Percentiles rank a stretch among this genome's conserved stretches.
Evolutionary conservation across 2,888 invertebrate species (phyloP).

Genomic region (Scaptomyza cyrtandrae): DNA sequence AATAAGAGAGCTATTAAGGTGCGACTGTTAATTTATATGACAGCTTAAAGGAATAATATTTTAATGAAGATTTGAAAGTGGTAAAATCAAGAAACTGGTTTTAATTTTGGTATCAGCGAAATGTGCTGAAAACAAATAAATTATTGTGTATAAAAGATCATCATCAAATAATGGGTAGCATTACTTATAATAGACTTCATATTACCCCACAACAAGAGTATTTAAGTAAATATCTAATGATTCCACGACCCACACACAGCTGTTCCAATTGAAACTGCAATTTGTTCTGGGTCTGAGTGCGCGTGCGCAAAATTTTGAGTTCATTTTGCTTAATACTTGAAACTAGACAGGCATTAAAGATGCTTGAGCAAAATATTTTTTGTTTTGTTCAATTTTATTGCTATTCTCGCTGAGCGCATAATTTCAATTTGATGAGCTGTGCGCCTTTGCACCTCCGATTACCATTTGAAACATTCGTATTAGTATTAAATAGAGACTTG

Average conservation of each 20-base stretch:
- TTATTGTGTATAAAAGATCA: neutral
- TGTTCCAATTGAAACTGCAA: slow-evolving; percentile 33
- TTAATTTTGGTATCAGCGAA: neutral
- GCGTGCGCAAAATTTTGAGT: slow-evolving; percentile 30
- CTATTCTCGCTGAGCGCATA: slow-evolving; percentile 25
- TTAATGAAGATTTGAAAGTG: neutral
- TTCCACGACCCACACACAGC: slow-evolving; percentile 15
- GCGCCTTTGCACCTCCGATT: slow-evolving; percentile 56
- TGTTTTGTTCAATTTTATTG: slow-evolving; percentile 20
- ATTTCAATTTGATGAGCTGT: slow-evolving; percentile 50
- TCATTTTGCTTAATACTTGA: slow-evolving; percentile 4
- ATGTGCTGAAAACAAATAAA: neutral
- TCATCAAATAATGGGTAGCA: neutral
- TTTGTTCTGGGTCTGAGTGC: slow-evolving; percentile 25
- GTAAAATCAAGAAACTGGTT: neutral
- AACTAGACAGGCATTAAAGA: slow-evolving; percentile 19
- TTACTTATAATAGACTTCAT: no score
- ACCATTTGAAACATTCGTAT: slow-evolving; percentile 32
- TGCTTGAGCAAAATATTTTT: slow-evolving; percentile 17
- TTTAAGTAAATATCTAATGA: neutral
- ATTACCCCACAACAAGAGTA: neutral
- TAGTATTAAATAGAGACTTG: slow-evolving; percentile 8
- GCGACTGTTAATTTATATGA: neutral
- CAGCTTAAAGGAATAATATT: slow-evolving; percentile 2
- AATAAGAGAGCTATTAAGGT: neutral